Percentiles rank a stretch among this genome's conserved stretches.
phyloP scores from a whole-genome alignment of 23 tunicate species.

The Aplidium turbinatum region DNA sequence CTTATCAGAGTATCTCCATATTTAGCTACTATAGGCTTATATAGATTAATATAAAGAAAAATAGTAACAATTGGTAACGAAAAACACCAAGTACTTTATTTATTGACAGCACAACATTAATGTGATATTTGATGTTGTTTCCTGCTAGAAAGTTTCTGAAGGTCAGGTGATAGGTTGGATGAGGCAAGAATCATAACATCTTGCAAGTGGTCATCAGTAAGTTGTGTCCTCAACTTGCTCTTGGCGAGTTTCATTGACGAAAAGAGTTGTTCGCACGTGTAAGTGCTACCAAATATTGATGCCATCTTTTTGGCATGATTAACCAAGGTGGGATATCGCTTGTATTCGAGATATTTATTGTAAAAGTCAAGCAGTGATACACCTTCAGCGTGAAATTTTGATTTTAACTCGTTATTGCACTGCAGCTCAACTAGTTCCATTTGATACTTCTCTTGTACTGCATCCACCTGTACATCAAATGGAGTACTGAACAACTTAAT shows the following conservation, averaged over 20 bases:
- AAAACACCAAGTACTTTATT: too few species aligned
- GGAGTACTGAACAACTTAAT: constrained; percentile 67
- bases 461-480: constrained; percentile 52
- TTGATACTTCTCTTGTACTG: constrained; percentile 54
- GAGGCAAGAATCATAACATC: constrained; percentile 44
- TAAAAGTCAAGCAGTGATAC: constrained; percentile 40
- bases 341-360: too few species aligned
- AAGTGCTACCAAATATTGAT: constrained; percentile 60
- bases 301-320: constrained; percentile 52
- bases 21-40: too few species aligned
- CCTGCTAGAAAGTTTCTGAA: too few species aligned
- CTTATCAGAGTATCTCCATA: too few species aligned
- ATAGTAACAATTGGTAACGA: too few species aligned
- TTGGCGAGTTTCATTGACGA: constrained; percentile 62
- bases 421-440: constrained; percentile 68
- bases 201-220: constrained; percentile 41
- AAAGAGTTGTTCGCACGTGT: constrained; percentile 59
- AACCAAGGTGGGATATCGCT: constrained; percentile 16
- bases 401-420: constrained; percentile 49
- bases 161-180: constrained; percentile 28
- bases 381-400: constrained; percentile 34
- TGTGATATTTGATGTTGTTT: too few species aligned
- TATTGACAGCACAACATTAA: too few species aligned
- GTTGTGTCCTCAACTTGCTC: constrained; percentile 45
- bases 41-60: too few species aligned